Conservation (phyloP, 2,797 vertebrate species). For the Cephalopachus bancanus region DNA sequence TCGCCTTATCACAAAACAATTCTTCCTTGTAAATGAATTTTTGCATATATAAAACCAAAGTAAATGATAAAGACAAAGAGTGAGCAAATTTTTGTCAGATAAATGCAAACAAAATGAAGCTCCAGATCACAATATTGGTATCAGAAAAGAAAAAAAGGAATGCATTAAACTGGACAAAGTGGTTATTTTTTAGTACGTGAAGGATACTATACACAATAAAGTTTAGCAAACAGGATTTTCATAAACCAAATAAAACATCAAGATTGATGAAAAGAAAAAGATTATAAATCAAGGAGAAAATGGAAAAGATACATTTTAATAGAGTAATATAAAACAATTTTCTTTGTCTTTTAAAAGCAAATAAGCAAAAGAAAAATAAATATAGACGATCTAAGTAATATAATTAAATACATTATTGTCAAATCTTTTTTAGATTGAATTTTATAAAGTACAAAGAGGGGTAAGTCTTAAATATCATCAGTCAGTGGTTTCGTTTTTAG, state of each 20-base stretch:
- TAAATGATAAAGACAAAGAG: slow-evolving; percentile 1
- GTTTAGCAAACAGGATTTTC: slow-evolving; percentile 53
- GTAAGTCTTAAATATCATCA: background rate
- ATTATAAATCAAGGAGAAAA: slow-evolving; percentile 52
- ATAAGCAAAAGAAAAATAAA: slow-evolving; percentile 21
- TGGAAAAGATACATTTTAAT: background rate
- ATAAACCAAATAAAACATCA: background rate
- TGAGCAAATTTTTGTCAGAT: background rate
- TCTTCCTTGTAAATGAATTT: slow-evolving; percentile 32
- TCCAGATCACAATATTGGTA: background rate
- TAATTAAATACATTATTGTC: background rate
- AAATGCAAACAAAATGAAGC: background rate
- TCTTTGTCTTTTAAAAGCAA: slow-evolving; percentile 15
- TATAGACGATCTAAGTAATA: background rate
- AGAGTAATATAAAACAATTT: background rate
- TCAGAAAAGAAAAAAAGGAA: slow-evolving; percentile 31
- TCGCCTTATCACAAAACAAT: background rate
- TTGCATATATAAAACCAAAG: background rate
- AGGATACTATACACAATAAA: background rate
- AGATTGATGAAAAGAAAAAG: slow-evolving; percentile 4
- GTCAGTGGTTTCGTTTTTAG: background rate
- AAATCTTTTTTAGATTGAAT: background rate
- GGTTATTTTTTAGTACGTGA: background rate
- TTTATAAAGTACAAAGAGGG: slow-evolving; percentile 21
- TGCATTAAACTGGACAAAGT: background rate